These are phyloP conservation scores for Aproaerema taeniolella DNA, from an alignment of 2,888 invertebrate genomes.

Conservation along the genomic window DNA sequence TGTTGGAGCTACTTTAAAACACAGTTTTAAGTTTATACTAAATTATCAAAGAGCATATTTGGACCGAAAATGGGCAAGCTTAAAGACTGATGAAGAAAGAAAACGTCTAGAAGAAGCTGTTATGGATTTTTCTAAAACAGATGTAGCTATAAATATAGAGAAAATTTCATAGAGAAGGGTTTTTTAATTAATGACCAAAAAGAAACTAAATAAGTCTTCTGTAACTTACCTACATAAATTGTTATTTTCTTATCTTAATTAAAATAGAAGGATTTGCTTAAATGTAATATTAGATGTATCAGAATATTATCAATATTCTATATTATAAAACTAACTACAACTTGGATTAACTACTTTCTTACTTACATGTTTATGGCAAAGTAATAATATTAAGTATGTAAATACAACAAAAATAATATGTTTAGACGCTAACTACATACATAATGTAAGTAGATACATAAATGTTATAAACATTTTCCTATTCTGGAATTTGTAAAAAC, in stretches of 20 bases:
- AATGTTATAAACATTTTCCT: not conserved
- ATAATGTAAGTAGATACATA: slow-evolving; percentile 11
- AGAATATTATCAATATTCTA: not conserved
- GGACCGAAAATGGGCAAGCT: slow-evolving; percentile 78
- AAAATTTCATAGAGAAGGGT: slow-evolving; percentile 37
- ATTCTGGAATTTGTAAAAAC: slow-evolving; percentile 38
- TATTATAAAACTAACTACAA: not conserved
- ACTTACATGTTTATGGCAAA: too few relatives aligned
- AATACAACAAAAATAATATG: too few relatives aligned
- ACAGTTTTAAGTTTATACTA: slow-evolving; percentile 85
- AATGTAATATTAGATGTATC: not conserved
- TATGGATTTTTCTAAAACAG: slow-evolving; percentile 64
- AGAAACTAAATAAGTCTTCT: too few relatives aligned
- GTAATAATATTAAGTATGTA: too few relatives aligned
- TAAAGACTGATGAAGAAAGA: slow-evolving; percentile 80
- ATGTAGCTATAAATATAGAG: slow-evolving; percentile 63
- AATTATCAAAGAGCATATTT: slow-evolving; percentile 81
- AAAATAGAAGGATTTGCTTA: too few relatives aligned
- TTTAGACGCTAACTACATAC: too few relatives aligned
- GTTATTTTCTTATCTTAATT: too few relatives aligned
- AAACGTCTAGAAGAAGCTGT: slow-evolving; percentile 71
- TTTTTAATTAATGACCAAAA: too few relatives aligned
- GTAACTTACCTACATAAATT: too few relatives aligned
- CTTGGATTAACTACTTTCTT: not conserved
- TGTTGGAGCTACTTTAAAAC: slow-evolving; percentile 86